Conservation (phyloP, 2,113 vertebrate genomes). For the Spermophilus dauricus region DNA sequence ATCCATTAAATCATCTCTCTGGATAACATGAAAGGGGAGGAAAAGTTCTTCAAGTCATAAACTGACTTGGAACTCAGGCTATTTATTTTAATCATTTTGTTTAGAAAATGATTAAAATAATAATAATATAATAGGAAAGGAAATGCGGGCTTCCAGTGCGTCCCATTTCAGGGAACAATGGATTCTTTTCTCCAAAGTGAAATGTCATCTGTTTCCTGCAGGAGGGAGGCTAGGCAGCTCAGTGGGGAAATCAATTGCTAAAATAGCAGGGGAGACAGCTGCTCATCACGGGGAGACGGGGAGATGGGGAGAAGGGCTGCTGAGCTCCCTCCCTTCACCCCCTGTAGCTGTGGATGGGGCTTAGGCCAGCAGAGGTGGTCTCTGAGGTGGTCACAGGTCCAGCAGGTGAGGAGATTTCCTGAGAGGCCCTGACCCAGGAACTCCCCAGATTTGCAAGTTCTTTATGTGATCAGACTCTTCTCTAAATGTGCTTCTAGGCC, state of each 20-base stretch:
- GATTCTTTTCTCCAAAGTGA: conserved; percentile 74
- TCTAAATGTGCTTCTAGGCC: neutral
- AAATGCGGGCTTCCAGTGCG: conserved; percentile 72
- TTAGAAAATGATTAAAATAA: conserved; percentile 66
- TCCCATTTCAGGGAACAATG: conserved; percentile 63
- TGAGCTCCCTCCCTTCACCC: neutral
- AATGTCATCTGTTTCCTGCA: conserved; percentile 75
- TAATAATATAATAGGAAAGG: conserved; percentile 55
- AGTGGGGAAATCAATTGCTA: conserved; percentile 76
- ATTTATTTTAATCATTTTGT: conserved; percentile 48
- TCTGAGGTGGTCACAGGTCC: rapidly evolving
- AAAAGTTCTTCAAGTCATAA: neutral
- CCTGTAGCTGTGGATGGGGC: too few species aligned
- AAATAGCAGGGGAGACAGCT: conserved; percentile 30
- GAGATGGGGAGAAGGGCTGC: too few species aligned
- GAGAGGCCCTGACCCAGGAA: neutral
- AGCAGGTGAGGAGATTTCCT: neutral
- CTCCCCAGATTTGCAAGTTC: too few species aligned
- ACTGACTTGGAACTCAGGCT: conserved; percentile 45
- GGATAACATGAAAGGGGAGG: neutral
- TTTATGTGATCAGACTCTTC: neutral
- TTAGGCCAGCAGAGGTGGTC: too few species aligned
- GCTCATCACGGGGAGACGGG: neutral
- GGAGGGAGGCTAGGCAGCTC: conserved; percentile 67
- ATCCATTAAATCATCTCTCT: neutral